Evolutionary conservation across 2,797 vertebrate genomes (phyloP).

Genomic region (Pangasius mekongensis): DNA sequence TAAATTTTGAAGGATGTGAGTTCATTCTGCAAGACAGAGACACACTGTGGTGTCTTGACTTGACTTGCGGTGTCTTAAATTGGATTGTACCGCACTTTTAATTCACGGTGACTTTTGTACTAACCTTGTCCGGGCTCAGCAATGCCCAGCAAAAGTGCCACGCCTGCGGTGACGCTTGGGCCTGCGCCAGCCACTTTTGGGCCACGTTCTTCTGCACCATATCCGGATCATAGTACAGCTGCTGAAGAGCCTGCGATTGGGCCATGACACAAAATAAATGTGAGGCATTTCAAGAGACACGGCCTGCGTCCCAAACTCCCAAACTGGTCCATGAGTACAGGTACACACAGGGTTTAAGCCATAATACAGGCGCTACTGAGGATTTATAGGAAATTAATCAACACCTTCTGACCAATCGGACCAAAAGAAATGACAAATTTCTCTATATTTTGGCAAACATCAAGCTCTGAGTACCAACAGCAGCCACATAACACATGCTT

Average conservation of each 20-base stretch:
- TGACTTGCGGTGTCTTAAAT: background rate
- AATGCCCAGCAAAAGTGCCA: constrained; percentile 98
- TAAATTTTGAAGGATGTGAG: too few species aligned
- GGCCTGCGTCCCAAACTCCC: background rate
- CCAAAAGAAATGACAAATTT: background rate
- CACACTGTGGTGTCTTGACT: background rate
- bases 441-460: background rate
- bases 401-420: background rate
- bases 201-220: constrained; percentile 94
- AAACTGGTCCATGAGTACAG: background rate
- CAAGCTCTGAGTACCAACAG: background rate
- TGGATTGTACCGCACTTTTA: background rate
- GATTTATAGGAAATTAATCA: background rate
- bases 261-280: too few species aligned
- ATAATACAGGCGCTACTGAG: background rate
- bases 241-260: constrained; percentile 86
- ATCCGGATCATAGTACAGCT: constrained; percentile 96
- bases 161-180: constrained; percentile 91
- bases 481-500: constrained; percentile 69
- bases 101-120: background rate
- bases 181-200: constrained; percentile 97
- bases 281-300: background rate
- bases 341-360: too few species aligned
- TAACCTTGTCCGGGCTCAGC: constrained; percentile 86
- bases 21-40: too few species aligned